Evolutionary conservation across 64 coral and sea anemone genomes (phyloP).

Genomic region (Dendronephthya gigantea): DNA sequence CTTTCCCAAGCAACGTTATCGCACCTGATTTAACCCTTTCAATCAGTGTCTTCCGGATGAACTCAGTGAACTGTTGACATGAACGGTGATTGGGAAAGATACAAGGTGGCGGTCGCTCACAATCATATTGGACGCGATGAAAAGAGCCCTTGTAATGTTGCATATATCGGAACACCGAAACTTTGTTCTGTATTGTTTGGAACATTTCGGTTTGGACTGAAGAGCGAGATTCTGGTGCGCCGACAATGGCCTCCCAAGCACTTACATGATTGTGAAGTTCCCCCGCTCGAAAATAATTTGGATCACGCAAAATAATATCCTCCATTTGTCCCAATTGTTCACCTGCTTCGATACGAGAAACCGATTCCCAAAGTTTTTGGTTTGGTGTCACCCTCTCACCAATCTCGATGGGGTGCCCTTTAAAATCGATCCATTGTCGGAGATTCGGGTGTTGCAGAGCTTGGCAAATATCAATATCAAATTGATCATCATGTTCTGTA

Average conservation of each 20-base stretch:
- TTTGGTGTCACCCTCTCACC: too few species aligned
- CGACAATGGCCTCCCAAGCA: neutral
- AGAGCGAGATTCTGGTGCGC: neutral
- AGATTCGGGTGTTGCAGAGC: too few species aligned
- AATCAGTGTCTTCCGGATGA: neutral
- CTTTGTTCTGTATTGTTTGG: neutral
- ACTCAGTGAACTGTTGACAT: neutral
- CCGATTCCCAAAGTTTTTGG: too few species aligned
- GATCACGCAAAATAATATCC: neutral
- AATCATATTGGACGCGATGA: neutral
- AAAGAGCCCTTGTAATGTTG: neutral
- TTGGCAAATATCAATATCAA: too few species aligned
- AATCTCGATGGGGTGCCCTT: too few species aligned
- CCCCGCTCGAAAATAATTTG: neutral
- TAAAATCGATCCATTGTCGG: too few species aligned
- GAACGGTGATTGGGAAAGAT: neutral
- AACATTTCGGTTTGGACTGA: neutral
- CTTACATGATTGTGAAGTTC: neutral
- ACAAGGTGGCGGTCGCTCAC: neutral
- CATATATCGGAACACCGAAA: neutral
- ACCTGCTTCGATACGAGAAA: too few species aligned
- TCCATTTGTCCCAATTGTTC: neutral
- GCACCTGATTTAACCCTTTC: neutral
- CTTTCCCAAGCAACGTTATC: neutral
- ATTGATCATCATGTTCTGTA: too few species aligned